Percentiles rank a stretch among this genome's conserved stretches.
Conservation (phyloP, 2,797 vertebrate genomes). For the Lateolabrax maculatus region DNA sequence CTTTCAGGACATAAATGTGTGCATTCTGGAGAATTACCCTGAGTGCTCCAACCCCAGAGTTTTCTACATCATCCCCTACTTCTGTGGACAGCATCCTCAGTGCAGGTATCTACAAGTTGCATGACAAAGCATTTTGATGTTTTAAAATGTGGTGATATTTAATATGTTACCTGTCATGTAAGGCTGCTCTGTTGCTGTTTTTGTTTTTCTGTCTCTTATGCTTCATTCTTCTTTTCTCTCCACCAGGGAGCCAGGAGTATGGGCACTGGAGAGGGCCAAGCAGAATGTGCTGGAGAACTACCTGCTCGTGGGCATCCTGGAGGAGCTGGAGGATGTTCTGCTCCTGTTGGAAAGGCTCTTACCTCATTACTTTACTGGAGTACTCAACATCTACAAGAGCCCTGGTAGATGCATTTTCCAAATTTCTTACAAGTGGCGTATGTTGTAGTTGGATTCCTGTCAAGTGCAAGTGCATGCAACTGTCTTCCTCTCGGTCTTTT, state of each 20-base stretch:
- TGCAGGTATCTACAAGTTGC: conserved; percentile 89
- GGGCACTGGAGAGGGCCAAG: conserved; percentile 97
- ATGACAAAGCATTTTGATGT: not conserved
- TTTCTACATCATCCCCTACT: conserved; percentile 99
- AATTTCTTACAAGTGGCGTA: not conserved
- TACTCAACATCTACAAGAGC: conserved; percentile 97
- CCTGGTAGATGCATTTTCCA: conserved; percentile 85
- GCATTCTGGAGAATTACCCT: conserved; percentile 97
- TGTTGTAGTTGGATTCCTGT: not conserved
- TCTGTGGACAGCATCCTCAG: conserved; percentile 98
- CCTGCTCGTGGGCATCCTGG: conserved; percentile 96
- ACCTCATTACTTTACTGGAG: conserved; percentile 99
- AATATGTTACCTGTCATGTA: not conserved
- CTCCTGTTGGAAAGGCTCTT: conserved; percentile 97
- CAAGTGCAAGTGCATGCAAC: not conserved
- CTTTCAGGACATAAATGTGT: conserved; percentile 96
- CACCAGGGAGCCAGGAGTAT: conserved; percentile 95
- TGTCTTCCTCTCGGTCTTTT: conserved; percentile 4
- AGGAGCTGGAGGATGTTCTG: conserved; percentile 98
- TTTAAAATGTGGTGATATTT: not conserved
- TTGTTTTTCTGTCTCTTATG: not conserved
- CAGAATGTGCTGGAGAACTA: conserved; percentile 97
- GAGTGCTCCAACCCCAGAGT: conserved; percentile 98
- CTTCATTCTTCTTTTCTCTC: not conserved
- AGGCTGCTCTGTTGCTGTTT: not conserved